Base-by-base conservation (phyloP, 2,888 invertebrate species). In the Tipula unca region DNA sequence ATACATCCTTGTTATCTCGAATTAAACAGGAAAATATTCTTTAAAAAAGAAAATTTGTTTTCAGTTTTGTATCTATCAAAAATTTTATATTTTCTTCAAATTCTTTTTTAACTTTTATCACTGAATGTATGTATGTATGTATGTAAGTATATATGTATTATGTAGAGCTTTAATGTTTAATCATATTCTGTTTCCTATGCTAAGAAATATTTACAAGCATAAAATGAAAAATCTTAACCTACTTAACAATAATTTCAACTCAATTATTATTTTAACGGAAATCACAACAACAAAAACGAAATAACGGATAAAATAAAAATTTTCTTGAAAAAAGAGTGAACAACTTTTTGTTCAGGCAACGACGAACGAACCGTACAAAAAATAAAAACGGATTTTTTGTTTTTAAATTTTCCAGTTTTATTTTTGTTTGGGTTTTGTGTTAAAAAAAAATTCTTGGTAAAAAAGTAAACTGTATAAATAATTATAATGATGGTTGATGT, bases 1-100 rank as follows among this genome's bases (percentile, higher is more conserved):
- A 25, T 25, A 69, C 69, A 69, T 69, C 69, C 25, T 69, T 69
- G 69, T 69, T 69, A 69, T 69, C 69, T 69, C 69, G 25, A 69
- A 69, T 69, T 69, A 69, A 69, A 69, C 69, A 69, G 69, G 69
- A 69, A 69, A 69, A 69, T 69, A 69, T 69, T 69, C 20, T 69
- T 69, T 8, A 10, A 69, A 69, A 25, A 69, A 10, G 25, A 69
- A 69, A 69, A 69, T 69, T 69, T 69, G 69, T 69, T 69, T 69
- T 69, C 25, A 69, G 69, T 69, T 69, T 69, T 25, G 69, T 69
- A 69, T 25, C 25, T 69, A 69, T 69, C 69, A 69, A 1, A 54
- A 69, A 20, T n/a, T n/a, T n/a, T n/a, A n/a, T n/a, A 69, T 25
- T 69, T 69, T 69, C 25, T 25, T 25, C 3, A 25, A 69, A 25